These are phyloP conservation scores for Amphipyra tragopoginis DNA, from an alignment of 2,888 invertebrate genomes.

Conservation along the genomic window DNA sequence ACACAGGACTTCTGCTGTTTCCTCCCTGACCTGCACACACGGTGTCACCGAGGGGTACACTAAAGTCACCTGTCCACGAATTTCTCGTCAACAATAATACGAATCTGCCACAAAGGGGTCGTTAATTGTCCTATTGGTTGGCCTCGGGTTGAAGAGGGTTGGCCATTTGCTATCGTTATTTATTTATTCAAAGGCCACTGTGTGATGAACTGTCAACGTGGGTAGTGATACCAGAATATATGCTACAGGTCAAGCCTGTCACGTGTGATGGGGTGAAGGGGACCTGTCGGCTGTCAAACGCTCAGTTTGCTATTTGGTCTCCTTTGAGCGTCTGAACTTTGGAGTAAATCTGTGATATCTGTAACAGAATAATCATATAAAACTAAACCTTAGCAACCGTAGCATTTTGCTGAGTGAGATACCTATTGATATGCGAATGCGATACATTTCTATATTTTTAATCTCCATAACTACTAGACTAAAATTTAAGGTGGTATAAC, in stretches of 20 bases:
- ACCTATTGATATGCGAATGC: too few species aligned
- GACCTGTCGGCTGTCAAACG: not conserved
- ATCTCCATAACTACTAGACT: too few species aligned
- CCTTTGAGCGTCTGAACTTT: too few species aligned
- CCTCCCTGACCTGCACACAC: slow-evolving; percentile 9
- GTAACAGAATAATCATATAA: too few species aligned
- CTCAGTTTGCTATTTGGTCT: too few species aligned
- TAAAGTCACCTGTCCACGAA: slow-evolving; percentile 65
- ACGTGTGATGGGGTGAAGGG: slow-evolving; percentile 4
- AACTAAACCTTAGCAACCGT: too few species aligned
- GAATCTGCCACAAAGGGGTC: slow-evolving; percentile 74
- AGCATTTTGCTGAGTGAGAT: too few species aligned
- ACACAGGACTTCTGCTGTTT: slow-evolving; percentile 9
- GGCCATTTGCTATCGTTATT: slow-evolving; percentile 69
- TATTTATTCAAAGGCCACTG: slow-evolving; percentile 77
- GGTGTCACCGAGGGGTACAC: slow-evolving; percentile 25
- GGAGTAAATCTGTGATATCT: too few species aligned
- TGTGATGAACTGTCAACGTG: slow-evolving; percentile 50
- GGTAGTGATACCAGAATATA: slow-evolving; percentile 42
- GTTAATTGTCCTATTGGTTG: slow-evolving; percentile 86
- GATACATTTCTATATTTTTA: too few species aligned
- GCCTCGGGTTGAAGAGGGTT: slow-evolving; percentile 77
- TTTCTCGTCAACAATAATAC: slow-evolving; percentile 80
- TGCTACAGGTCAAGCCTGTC: slow-evolving; percentile 13
- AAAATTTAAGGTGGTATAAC: too few species aligned